Percentiles rank a stretch among this genome's conserved stretches.
phyloP scores from a whole-genome alignment of 2,113 vertebrate genomes.

The Prinia subflava region DNA sequence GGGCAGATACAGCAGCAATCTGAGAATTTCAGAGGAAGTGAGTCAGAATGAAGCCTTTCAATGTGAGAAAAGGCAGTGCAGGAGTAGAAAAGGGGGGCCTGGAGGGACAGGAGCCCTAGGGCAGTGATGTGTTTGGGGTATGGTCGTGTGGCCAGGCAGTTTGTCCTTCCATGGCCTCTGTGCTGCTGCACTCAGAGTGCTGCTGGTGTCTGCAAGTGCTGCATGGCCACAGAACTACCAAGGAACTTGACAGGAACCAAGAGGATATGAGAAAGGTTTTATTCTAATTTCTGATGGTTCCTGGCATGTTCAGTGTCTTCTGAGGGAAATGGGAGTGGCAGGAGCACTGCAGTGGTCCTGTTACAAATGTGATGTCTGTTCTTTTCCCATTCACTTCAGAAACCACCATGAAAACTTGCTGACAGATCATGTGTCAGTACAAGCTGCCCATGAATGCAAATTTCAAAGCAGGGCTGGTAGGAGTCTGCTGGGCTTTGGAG shows the following conservation, averaged over 20 bases:
- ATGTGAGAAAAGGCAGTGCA: background rate
- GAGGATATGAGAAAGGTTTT: background rate
- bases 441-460: background rate
- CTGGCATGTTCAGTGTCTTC: background rate
- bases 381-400: background rate
- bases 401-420: background rate
- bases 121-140: background rate
- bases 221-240: background rate
- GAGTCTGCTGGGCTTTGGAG: background rate
- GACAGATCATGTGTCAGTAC: background rate
- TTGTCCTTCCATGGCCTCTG: background rate
- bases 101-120: background rate
- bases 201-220: background rate
- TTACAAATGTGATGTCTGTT: background rate
- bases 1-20: constrained; percentile 48
- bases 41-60: background rate
- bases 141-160: background rate
- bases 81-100: background rate
- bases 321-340: background rate
- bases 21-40: constrained; percentile 28
- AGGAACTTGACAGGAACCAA: background rate
- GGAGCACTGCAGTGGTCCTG: background rate
- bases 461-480: background rate
- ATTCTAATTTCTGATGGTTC: background rate
- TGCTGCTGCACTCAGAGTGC: background rate